A percentile compares a stretch with the other conserved stretches of the same genome.
Evolutionary conservation across 2,888 invertebrate genomes (phyloP).

Genomic region (Pristionchus exspectatus): DNA sequence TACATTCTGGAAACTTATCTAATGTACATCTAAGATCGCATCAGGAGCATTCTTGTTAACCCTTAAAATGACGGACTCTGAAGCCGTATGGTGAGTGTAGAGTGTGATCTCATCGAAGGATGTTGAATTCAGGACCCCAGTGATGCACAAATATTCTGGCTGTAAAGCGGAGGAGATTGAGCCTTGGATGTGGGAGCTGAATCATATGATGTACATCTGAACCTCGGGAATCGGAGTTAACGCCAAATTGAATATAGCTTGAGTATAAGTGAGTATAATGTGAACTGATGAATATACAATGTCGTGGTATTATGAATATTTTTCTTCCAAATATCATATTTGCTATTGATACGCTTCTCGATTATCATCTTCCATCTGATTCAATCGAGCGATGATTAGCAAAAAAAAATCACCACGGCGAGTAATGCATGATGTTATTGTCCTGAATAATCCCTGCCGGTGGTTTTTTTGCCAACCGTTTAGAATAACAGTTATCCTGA

Average conservation of each 20-base stretch:
- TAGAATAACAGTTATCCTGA: too few species aligned
- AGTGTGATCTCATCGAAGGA: too few species aligned
- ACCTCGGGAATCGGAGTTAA: conserved; percentile 54
- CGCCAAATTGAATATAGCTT: conserved; percentile 63
- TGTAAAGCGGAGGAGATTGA: conserved; percentile 69
- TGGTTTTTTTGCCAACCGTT: too few species aligned
- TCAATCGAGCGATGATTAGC: too few species aligned
- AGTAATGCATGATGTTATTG: too few species aligned
- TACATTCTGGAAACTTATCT: conserved; percentile 94
- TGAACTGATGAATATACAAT: background rate
- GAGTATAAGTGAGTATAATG: conserved; percentile 66
- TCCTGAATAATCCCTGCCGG: too few species aligned
- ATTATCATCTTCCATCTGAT: too few species aligned
- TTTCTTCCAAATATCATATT: too few species aligned
- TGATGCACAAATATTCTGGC: conserved; percentile 73
- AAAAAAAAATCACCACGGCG: too few species aligned
- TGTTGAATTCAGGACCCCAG: conserved; percentile 62
- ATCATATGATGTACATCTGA: conserved; percentile 69
- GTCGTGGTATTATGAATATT: too few species aligned
- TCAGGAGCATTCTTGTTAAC: conserved; percentile 92
- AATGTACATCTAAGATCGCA: conserved; percentile 90
- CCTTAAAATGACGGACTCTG: conserved; percentile 85
- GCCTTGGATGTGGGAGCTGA: conserved; percentile 71
- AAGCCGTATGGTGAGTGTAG: conserved; percentile 66
- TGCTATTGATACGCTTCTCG: too few species aligned